phyloP scores from a whole-genome alignment of 1,140 invertebrate species.

The Zaprionus camerounensis region DNA sequence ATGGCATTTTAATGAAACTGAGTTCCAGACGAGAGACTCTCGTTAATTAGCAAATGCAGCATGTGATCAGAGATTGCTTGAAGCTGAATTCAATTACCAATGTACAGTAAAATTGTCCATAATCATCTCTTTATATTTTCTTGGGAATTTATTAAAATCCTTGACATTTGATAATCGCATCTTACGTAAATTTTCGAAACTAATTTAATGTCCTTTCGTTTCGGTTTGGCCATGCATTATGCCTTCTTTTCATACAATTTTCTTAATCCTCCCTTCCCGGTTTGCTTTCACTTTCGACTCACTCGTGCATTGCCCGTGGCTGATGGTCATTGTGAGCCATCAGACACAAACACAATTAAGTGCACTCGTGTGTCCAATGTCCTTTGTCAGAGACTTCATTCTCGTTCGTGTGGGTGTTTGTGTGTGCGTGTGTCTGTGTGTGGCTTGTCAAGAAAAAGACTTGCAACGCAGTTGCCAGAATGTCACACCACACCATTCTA shows the following conservation, averaged over 20 bases:
- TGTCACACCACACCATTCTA: constrained; percentile 37
- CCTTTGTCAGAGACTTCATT: constrained; percentile 27
- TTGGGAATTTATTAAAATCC: not conserved
- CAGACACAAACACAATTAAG: constrained; percentile 66
- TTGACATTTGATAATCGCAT: constrained; percentile 2
- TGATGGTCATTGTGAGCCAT: constrained; percentile 38
- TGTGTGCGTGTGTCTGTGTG: constrained; percentile 14
- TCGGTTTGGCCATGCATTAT: not conserved
- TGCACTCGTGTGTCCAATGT: constrained; percentile 52
- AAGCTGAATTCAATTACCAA: not conserved
- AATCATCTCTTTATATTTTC: not conserved
- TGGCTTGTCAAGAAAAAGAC: constrained; percentile 29
- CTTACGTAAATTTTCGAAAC: not conserved
- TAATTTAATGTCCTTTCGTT: not conserved
- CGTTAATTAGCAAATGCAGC: constrained; percentile 7
- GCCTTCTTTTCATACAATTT: constrained; percentile 19
- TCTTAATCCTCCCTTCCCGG: constrained; percentile 14
- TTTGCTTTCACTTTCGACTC: constrained; percentile 34
- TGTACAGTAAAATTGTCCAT: not conserved
- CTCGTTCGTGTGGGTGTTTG: constrained; percentile 8
- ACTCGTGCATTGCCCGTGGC: constrained; percentile 15
- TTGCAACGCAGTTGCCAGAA: constrained; percentile 55
- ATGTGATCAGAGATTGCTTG: not conserved
- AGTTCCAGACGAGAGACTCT: not conserved
- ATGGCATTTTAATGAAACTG: constrained; percentile 31